Evolutionary conservation across 30 jellyfish, hydroid and myxozoan species (phyloP), one percentile per base, ranked within the genome.

Genomic region (Rhopilema esculentum): DNA sequence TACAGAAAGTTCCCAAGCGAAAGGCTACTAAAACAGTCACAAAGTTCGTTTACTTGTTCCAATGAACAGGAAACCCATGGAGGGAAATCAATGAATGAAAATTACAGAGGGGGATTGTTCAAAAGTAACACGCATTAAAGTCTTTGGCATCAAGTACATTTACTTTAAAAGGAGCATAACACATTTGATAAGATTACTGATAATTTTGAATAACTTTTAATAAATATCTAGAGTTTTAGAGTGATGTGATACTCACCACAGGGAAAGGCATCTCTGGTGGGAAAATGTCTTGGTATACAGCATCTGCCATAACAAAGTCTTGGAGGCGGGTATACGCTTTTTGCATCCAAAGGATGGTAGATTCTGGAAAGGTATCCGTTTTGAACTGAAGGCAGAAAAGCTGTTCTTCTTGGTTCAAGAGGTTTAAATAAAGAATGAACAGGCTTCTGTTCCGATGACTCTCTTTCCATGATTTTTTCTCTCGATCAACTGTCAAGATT

Each of bases 341-440:
- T 40, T 22, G 49, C 64, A 50, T 61, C 81, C 90, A 71, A 66
- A 53, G 30, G 80, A 15, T 33, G 89, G 30, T 28, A 64, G 23
- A 23, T 25, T 27, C 6, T 40, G 16, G 27, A 16, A 23, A 70
- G 72, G 51, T 25, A 57, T n/a, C 82, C 73, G 16, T 19, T 24
- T 4, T 31, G 82, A 71, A 72, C 30, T 15, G 87, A 57, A 27
- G 52, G 87, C 27, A 33, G n/a, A 22, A 23, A 31, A 0, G 88
- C 40, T 62, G 12, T 23, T 25, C 69, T 31, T 24, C 88, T 40
- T 51, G 83, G 79, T 23, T 85, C 88, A 12, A 66, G 78, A 8
- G 88, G 88, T 32, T 82, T 76, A 31, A 85, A 85, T 4, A 88
- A 73, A 23, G 79, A 66, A 1, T 31, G 52, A 16, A 53, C 23